Evolutionary conservation across 1,140 invertebrate genomes (phyloP).

Genomic region (Helicoverpa armigera): DNA sequence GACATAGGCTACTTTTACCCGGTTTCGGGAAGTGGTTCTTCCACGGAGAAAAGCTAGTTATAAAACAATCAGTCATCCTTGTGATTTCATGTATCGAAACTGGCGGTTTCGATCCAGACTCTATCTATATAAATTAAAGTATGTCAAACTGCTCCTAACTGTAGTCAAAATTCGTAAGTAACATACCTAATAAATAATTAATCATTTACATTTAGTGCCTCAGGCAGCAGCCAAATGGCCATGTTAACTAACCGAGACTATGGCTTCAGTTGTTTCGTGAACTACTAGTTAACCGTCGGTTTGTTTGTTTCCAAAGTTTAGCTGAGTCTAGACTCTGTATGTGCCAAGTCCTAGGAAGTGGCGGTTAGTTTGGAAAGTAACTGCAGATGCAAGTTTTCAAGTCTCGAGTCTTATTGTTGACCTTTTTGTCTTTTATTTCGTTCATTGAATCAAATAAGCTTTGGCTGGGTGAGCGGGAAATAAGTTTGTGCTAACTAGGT

Average conservation of each 20-base stretch:
- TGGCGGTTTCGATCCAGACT: too few species aligned
- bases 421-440: slow-evolving; percentile 48
- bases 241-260: slow-evolving; percentile 35
- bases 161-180: too few species aligned
- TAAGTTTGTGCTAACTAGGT: slow-evolving; percentile 20
- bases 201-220: not conserved
- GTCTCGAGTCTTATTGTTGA: slow-evolving; percentile 40
- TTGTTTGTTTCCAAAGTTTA: slow-evolving; percentile 40
- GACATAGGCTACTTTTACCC: too few species aligned
- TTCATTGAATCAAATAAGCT: slow-evolving; percentile 46
- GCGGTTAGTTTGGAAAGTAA: slow-evolving; percentile 42
- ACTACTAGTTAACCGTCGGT: slow-evolving; percentile 29
- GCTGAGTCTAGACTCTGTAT: slow-evolving; percentile 28
- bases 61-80: too few species aligned
- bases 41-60: too few species aligned
- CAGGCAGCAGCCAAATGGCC: slow-evolving; percentile 16
- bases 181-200: too few species aligned
- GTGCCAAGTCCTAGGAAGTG: slow-evolving; percentile 31
- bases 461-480: slow-evolving; percentile 3
- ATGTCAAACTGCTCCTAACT: too few species aligned
- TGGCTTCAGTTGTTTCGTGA: slow-evolving; percentile 33
- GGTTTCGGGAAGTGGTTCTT: too few species aligned
- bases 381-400: slow-evolving; percentile 47
- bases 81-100: too few species aligned
- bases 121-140: too few species aligned